These are phyloP conservation scores for Meiosimyza platycephala DNA, from an alignment of 2,888 invertebrate species.

Conservation along the genomic window DNA sequence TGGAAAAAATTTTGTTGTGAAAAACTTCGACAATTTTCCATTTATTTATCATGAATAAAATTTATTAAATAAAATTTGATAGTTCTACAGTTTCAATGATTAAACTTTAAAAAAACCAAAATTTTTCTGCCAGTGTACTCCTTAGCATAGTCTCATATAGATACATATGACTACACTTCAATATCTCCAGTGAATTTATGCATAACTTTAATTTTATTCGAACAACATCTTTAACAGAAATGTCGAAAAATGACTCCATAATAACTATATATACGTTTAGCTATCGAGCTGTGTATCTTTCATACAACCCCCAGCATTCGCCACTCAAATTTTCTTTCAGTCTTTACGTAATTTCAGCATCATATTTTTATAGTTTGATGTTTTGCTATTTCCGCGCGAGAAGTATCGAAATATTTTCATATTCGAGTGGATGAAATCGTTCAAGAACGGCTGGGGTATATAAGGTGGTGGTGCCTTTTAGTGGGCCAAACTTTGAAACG, in stretches of 20 bases:
- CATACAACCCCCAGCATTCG: not conserved
- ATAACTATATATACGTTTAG: conserved; percentile 56
- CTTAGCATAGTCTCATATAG: too few species aligned
- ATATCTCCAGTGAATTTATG: not conserved
- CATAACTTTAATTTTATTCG: conserved; percentile 7
- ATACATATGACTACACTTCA: too few species aligned
- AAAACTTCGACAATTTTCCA: too few species aligned
- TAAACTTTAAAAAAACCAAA: too few species aligned
- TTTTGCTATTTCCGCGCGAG: conserved; percentile 29
- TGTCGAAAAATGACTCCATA: conserved; percentile 53
- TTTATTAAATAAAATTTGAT: too few species aligned
- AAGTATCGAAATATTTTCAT: conserved; percentile 20
- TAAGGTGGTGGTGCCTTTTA: not conserved
- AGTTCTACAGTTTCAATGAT: too few species aligned
- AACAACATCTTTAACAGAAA: conserved; percentile 38
- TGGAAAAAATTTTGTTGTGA: too few species aligned
- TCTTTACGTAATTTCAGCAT: conserved; percentile 22
- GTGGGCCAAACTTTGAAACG: conserved; percentile 2
- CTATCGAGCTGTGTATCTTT: not conserved
- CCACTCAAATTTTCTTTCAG: conserved; percentile 21
- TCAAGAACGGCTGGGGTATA: not conserved
- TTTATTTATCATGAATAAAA: too few species aligned
- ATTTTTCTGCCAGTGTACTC: too few species aligned
- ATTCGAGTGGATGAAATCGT: not conserved
- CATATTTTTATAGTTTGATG: conserved; percentile 39